These are phyloP conservation scores for Nixonia krombeini DNA, from an alignment of 1,140 invertebrate genomes.

Conservation along the genomic window DNA sequence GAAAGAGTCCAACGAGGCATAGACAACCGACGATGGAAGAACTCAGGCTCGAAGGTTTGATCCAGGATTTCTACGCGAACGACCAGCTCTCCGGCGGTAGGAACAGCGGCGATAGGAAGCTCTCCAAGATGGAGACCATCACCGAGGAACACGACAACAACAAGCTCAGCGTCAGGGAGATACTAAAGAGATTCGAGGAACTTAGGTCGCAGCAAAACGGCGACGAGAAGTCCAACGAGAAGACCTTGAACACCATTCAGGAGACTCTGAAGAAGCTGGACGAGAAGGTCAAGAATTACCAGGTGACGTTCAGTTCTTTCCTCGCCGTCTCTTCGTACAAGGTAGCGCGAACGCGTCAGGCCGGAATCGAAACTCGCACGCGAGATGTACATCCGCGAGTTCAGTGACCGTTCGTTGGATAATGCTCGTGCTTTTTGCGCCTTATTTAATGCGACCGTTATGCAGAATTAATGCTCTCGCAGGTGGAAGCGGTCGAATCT, in stretches of 20 bases:
- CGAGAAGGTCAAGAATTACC: constrained; percentile 70
- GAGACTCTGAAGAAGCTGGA: constrained; percentile 70
- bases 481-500: constrained; percentile 45
- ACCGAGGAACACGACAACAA: constrained; percentile 81
- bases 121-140: constrained; percentile 80
- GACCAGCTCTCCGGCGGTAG: constrained; percentile 51
- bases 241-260: constrained; percentile 67
- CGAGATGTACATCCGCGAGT: constrained; percentile 34
- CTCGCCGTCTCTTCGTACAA: neutral
- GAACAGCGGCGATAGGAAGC: constrained; percentile 51
- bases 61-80: constrained; percentile 63
- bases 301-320: constrained; percentile 49
- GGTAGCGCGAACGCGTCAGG: neutral
- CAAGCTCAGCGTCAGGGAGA: constrained; percentile 85
- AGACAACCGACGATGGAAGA: constrained; percentile 49
- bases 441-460: constrained; percentile 56
- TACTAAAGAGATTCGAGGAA: constrained; percentile 84
- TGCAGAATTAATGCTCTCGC: constrained; percentile 47
- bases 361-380: constrained; percentile 26
- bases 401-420: constrained; percentile 41
- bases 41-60: constrained; percentile 54
- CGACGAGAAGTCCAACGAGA: constrained; percentile 67
- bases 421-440: constrained; percentile 51
- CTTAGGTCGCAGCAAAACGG: constrained; percentile 70
- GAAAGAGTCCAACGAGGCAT: constrained; percentile 17